These are phyloP conservation scores for Serinus canaria DNA, from an alignment of 2,113 vertebrate species.

Conservation along the genomic window DNA sequence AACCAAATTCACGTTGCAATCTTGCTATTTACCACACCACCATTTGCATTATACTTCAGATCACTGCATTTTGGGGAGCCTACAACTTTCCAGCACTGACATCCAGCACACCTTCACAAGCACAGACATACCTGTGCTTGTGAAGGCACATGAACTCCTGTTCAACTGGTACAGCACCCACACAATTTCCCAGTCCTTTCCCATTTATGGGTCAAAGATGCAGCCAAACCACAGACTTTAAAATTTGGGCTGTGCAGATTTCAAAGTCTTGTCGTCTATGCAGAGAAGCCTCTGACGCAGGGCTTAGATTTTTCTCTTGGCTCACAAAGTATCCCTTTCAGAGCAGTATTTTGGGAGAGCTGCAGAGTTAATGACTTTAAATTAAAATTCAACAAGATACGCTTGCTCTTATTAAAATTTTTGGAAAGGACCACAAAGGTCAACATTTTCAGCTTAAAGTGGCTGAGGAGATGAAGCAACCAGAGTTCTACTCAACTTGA, in stretches of 20 bases:
- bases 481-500: background rate
- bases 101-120: background rate
- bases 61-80: background rate
- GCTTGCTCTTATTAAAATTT: background rate
- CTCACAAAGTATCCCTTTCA: background rate
- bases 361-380: background rate
- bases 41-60: background rate
- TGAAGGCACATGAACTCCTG: background rate
- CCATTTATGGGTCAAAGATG: background rate
- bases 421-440: background rate
- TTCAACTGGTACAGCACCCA: background rate
- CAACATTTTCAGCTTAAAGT: background rate
- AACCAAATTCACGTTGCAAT: background rate
- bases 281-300: background rate
- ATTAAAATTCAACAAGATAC: background rate
- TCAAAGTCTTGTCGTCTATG: background rate
- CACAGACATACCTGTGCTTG: rapidly evolving
- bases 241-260: background rate
- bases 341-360: background rate
- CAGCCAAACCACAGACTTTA: background rate
- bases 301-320: background rate
- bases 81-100: background rate
- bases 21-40: background rate
- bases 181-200: background rate
- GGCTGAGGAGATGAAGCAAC: background rate